Conservation (phyloP, 2,888 invertebrate genomes). For the Melinopterus prodromus region DNA sequence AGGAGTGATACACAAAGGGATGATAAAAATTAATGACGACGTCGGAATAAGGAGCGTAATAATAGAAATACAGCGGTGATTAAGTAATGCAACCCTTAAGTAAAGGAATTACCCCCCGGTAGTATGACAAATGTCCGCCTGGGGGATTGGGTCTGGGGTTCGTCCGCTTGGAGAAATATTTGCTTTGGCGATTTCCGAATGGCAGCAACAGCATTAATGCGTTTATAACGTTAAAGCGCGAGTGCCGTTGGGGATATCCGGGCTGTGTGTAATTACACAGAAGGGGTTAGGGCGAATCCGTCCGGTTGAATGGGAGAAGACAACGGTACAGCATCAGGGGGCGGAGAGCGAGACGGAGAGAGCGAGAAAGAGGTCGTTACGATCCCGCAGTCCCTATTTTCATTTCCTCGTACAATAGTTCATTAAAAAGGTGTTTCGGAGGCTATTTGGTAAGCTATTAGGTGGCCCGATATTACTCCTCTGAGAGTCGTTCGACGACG, state of each 20-base stretch:
- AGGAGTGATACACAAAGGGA: too few relatives aligned
- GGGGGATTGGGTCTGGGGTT: constrained; percentile 6
- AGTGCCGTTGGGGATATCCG: constrained; percentile 32
- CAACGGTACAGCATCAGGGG: constrained; percentile 23
- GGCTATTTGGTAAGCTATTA: constrained; percentile 76
- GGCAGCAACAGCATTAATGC: constrained; percentile 28
- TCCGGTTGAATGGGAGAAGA: constrained; percentile 4
- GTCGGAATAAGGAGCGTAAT: not conserved
- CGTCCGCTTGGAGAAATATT: not conserved
- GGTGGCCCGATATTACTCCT: constrained; percentile 66
- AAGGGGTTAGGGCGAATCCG: constrained; percentile 4
- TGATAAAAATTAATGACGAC: too few relatives aligned
- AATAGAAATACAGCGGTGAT: not conserved
- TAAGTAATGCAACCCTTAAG: constrained; percentile 19
- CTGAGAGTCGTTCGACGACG: constrained; percentile 63
- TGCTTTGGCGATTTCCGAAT: constrained; percentile 18
- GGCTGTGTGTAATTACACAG: constrained; percentile 33
- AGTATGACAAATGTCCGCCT: constrained; percentile 17
- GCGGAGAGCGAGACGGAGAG: constrained; percentile 42
- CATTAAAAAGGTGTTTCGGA: constrained; percentile 79
- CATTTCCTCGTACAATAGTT: constrained; percentile 67
- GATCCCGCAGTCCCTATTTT: constrained; percentile 58
- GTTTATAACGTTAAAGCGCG: constrained; percentile 34
- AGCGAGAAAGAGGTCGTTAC: constrained; percentile 37
- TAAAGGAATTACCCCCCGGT: constrained; percentile 21